A percentile compares a stretch with the other conserved stretches of the same genome.
Evolutionary conservation across 1,140 invertebrate genomes (phyloP).

Genomic region (Lasioglossum baleicum): DNA sequence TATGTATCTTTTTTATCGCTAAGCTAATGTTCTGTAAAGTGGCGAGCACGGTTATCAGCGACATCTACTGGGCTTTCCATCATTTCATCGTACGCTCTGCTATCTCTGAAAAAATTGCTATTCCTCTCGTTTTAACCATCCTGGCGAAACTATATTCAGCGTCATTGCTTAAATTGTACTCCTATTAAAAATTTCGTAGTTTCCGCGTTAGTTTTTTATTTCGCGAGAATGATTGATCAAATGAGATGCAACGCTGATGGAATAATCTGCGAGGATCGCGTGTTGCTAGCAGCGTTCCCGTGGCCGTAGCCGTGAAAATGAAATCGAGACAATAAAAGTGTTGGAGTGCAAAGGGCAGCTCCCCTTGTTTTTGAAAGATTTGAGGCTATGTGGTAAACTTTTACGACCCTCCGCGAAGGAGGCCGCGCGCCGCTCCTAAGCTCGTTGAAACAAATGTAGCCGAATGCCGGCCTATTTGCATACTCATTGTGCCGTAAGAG

Average conservation of each 20-base stretch:
- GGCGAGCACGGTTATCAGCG: background rate
- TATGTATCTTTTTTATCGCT: too few species aligned
- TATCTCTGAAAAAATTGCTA: background rate
- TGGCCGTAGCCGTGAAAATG: constrained; percentile 41
- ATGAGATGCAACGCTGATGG: too few species aligned
- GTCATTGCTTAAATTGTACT: too few species aligned
- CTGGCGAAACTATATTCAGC: too few species aligned
- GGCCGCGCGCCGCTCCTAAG: constrained; percentile 43
- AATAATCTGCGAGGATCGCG: too few species aligned
- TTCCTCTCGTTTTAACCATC: background rate
- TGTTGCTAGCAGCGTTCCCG: too few species aligned
- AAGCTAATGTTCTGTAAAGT: background rate
- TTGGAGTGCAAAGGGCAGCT: constrained; percentile 35
- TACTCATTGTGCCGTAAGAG: constrained; percentile 64
- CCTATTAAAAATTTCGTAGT: too few species aligned
- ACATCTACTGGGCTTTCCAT: background rate
- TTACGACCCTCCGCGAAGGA: constrained; percentile 54
- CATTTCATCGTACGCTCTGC: background rate
- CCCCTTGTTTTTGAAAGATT: constrained; percentile 62
- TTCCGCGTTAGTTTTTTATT: too few species aligned
- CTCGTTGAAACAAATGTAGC: constrained; percentile 65
- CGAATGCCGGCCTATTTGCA: constrained; percentile 67
- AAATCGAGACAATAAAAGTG: constrained; percentile 58
- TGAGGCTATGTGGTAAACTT: constrained; percentile 45
- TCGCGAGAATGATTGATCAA: too few species aligned